A percentile compares a stretch with the other conserved stretches of the same genome.
phyloP scores from a whole-genome alignment of 2,113 vertebrate species.

The Dolichotis patagonum region DNA sequence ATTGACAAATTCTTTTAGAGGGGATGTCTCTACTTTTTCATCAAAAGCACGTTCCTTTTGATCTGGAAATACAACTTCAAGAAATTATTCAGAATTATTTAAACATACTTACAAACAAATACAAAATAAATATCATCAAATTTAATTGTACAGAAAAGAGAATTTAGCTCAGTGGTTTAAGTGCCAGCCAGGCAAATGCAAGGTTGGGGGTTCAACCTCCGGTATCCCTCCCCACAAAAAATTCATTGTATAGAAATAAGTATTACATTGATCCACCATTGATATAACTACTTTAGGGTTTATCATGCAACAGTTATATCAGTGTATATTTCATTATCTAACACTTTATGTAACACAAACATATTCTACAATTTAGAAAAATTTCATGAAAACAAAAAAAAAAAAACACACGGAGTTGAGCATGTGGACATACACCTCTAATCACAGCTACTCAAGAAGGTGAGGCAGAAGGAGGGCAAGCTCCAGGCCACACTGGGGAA shows the following conservation, averaged over 20 bases:
- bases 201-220: too few species aligned
- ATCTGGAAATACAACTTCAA: not conserved
- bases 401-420: not conserved
- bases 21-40: not conserved
- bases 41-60: not conserved
- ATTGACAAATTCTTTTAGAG: not conserved
- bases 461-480: too few species aligned
- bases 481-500: not conserved
- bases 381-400: not conserved
- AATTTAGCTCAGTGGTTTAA: too few species aligned
- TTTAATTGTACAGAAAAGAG: too few species aligned
- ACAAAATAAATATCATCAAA: not conserved
- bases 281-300: not conserved
- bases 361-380: not conserved
- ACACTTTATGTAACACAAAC: not conserved
- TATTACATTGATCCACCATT: not conserved
- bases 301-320: not conserved
- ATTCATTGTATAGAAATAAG: not conserved
- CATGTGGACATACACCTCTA: not conserved
- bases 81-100: not conserved
- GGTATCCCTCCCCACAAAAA: too few species aligned
- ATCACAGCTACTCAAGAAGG: too few species aligned
- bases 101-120: not conserved
- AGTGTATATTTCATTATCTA: not conserved
- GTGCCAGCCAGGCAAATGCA: too few species aligned